Evolutionary conservation across 2,797 vertebrate species (phyloP).

Genomic region (Dicrostonyx torquatus): DNA sequence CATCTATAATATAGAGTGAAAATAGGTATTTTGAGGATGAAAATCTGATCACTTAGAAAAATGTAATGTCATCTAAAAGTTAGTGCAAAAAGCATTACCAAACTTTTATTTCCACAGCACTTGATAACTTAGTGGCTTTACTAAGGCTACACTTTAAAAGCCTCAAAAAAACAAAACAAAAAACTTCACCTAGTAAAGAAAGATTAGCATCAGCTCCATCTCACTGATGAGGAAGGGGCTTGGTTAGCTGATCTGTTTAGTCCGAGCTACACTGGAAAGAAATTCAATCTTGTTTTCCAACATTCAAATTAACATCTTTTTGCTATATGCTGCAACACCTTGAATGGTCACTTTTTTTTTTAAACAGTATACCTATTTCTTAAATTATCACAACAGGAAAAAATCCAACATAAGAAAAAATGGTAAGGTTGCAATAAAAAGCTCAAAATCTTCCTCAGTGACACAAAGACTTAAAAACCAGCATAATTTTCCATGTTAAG

Average conservation of each 20-base stretch:
- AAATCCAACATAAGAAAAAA: neutral
- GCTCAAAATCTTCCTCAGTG: neutral
- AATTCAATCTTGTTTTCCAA: neutral
- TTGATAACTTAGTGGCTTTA: neutral
- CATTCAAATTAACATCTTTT: neutral
- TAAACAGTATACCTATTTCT: neutral
- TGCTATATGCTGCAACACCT: neutral
- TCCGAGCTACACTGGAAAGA: neutral
- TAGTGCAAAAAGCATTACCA: neutral
- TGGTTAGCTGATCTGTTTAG: neutral
- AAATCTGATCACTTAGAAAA: constrained; percentile 1
- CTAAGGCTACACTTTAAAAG: neutral
- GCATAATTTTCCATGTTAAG: neutral
- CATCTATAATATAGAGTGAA: neutral
- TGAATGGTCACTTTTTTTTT: neutral
- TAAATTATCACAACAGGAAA: neutral
- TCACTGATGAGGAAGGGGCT: neutral
- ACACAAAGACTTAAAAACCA: neutral
- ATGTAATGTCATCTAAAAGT: neutral
- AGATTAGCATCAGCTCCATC: neutral
- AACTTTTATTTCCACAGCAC: neutral
- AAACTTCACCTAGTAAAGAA: neutral
- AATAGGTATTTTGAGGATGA: neutral
- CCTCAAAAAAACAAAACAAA: too few species aligned
- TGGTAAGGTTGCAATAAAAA: neutral